A percentile compares a stretch with the other conserved stretches of the same genome.
Evolutionary conservation across 1,140 invertebrate species (phyloP).

Genomic region (Medauroidea extradentata): DNA sequence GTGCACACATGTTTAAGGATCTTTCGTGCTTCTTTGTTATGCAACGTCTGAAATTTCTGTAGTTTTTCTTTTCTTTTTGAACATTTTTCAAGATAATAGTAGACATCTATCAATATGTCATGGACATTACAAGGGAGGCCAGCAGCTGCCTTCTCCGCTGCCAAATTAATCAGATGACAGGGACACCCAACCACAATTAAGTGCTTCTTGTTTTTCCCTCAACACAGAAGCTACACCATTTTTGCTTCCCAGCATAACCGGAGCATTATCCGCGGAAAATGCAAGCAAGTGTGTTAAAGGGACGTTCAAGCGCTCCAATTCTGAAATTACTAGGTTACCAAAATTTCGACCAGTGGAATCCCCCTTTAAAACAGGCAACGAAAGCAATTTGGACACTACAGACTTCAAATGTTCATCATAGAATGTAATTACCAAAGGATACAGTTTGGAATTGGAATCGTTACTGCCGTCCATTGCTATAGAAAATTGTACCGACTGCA

Average conservation of each 20-base stretch:
- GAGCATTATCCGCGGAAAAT: neutral
- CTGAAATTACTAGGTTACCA: neutral
- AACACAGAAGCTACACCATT: neutral
- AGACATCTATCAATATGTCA: neutral
- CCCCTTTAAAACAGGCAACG: neutral
- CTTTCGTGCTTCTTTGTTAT: neutral
- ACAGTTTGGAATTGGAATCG: neutral
- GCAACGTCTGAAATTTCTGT: neutral
- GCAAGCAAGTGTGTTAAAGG: neutral
- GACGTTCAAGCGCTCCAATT: neutral
- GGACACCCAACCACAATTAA: neutral
- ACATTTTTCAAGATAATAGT: neutral
- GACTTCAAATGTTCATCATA: neutral
- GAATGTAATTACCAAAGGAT: neutral
- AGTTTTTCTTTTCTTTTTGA: neutral
- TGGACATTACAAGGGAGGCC: neutral
- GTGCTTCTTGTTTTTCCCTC: neutral
- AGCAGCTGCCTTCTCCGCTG: neutral
- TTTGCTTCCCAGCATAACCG: neutral
- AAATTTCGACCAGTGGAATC: neutral
- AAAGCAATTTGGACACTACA: no score
- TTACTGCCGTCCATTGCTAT: neutral
- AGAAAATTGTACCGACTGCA: neutral
- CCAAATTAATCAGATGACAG: neutral
- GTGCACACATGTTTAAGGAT: slow-evolving; percentile 1